Conservation (phyloP, 1,140 invertebrate genomes). For the Cydia strobilella region DNA sequence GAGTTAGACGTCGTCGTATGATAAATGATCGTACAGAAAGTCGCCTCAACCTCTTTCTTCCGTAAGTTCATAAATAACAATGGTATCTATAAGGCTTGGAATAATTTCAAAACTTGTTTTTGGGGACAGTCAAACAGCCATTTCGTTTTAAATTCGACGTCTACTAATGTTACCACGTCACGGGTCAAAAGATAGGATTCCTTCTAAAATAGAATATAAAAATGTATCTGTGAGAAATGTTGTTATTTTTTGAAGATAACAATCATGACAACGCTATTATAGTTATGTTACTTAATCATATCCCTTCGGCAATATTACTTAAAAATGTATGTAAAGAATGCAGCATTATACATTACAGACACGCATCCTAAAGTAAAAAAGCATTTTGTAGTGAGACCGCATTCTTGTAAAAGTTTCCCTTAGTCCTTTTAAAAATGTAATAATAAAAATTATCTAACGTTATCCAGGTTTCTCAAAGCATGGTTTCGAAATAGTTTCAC, state of each 20-base stretch:
- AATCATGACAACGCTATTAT: conserved; percentile 11
- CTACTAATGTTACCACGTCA: conserved; percentile 37
- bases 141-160: conserved; percentile 37
- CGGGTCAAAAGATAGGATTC: conserved; percentile 36
- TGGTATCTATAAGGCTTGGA: conserved; percentile 53
- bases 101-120: conserved; percentile 62
- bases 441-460: background rate
- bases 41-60: conserved; percentile 66
- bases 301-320: conserved; percentile 12
- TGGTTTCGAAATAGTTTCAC: conserved; percentile 23
- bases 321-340: conserved; percentile 13
- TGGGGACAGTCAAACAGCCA: conserved; percentile 38
- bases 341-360: background rate
- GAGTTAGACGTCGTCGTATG: conserved; percentile 60
- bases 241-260: background rate
- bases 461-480: background rate
- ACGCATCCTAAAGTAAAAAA: background rate
- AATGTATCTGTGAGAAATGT: conserved; percentile 4
- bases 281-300: conserved; percentile 6
- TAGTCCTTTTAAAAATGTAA: background rate
- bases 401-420: background rate
- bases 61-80: conserved; percentile 66
- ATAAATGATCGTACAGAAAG: conserved; percentile 69
- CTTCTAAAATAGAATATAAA: conserved; percentile 28
- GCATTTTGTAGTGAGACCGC: background rate